These are phyloP conservation scores for Mycetomoellerius zeteki DNA, from an alignment of 1,140 invertebrate genomes.

Conservation along the genomic window DNA sequence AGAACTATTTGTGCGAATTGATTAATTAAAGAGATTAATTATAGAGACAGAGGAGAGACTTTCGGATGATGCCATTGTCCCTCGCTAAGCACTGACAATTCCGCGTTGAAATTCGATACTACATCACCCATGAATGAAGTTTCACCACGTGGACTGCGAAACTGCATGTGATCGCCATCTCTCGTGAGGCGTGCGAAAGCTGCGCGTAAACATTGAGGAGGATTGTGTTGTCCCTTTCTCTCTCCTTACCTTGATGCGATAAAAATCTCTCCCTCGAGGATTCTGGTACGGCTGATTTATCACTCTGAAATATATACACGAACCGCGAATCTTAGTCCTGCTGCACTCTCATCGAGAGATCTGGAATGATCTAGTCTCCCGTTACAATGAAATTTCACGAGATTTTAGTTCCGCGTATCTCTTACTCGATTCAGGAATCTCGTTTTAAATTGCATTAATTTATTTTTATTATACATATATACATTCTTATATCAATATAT, in stretches of 20 bases:
- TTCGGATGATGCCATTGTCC: conserved; percentile 24
- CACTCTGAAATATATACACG: conserved; percentile 65
- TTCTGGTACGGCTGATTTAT: conserved; percentile 7
- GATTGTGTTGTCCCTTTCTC: neutral
- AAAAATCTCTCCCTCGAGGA: conserved; percentile 78
- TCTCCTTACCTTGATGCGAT: conserved; percentile 85
- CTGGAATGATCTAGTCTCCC: neutral
- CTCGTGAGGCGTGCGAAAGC: conserved; percentile 41
- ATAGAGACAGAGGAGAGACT: neutral
- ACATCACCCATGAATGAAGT: conserved; percentile 73
- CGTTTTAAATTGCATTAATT: neutral
- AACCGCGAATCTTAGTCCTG: conserved; percentile 4
- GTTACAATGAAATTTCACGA: conserved; percentile 6
- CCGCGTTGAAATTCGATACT: conserved; percentile 74
- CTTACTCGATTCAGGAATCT: neutral
- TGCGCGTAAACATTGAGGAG: neutral
- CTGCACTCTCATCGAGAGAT: neutral
- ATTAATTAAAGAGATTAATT: neutral
- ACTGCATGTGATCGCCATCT: conserved; percentile 70
- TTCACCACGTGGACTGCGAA: neutral
- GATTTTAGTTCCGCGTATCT: neutral
- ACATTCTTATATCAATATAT: neutral
- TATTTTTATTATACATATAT: neutral
- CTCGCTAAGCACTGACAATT: conserved; percentile 11
- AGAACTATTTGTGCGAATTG: neutral